Evolutionary conservation across 2,888 invertebrate genomes (phyloP).

Genomic region (Exocentrus adspersus): DNA sequence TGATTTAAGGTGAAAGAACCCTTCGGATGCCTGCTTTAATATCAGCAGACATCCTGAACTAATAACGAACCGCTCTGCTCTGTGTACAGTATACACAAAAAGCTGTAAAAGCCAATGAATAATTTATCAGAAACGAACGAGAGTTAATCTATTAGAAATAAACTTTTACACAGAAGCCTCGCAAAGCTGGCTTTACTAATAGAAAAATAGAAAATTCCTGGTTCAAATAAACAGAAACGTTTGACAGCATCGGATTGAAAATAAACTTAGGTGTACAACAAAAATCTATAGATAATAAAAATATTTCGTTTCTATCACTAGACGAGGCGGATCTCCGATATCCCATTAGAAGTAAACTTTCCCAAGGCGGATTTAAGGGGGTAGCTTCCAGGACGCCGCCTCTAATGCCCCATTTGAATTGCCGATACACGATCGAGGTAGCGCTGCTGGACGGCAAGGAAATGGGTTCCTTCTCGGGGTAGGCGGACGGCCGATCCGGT

Average conservation of each 20-base stretch:
- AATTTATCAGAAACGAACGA: slow-evolving; percentile 11
- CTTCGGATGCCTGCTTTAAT: neutral
- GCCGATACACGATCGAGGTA: slow-evolving; percentile 19
- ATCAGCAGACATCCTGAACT: neutral
- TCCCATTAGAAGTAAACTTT: slow-evolving; percentile 26
- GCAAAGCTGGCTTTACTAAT: slow-evolving; percentile 5
- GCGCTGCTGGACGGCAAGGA: slow-evolving; percentile 29
- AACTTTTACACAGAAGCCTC: slow-evolving; percentile 17
- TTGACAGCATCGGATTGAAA: too few species aligned
- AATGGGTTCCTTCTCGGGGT: slow-evolving; percentile 31
- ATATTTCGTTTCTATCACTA: too few species aligned
- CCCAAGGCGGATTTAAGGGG: slow-evolving; percentile 14
- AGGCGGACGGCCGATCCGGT: neutral
- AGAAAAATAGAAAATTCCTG: too few species aligned
- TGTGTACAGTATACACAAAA: slow-evolving; percentile 3
- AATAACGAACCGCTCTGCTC: neutral
- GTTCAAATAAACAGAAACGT: too few species aligned
- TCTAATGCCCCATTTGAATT: slow-evolving; percentile 26
- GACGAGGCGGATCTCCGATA: slow-evolving; percentile 3
- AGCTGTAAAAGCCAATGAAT: slow-evolving; percentile 14
- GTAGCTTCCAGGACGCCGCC: too few species aligned
- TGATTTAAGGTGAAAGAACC: neutral
- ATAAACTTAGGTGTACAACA: too few species aligned
- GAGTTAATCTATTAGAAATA: slow-evolving; percentile 25
- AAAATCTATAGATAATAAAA: too few species aligned